These are phyloP conservation scores for Atlantisia rogersi DNA, from an alignment of 2,113 vertebrate genomes.

Conservation along the genomic window DNA sequence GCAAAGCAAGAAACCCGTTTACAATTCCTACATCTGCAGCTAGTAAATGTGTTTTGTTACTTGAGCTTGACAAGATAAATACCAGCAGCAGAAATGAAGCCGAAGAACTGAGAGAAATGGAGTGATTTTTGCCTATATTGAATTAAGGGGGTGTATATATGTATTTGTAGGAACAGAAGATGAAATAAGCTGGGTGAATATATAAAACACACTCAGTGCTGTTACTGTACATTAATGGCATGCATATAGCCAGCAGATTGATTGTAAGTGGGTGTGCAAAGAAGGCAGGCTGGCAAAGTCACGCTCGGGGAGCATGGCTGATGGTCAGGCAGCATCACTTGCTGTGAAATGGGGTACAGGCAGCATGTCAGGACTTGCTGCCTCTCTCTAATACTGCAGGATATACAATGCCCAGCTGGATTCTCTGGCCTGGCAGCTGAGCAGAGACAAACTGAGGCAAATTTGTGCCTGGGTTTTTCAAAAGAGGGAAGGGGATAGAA, in stretches of 20 bases:
- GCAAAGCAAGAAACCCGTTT: background rate
- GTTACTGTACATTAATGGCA: background rate
- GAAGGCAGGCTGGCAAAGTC: background rate
- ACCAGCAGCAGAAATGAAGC: background rate
- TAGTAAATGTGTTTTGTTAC: background rate
- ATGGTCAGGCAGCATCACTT: background rate
- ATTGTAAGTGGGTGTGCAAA: background rate
- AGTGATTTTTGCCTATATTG: background rate
- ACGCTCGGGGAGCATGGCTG: background rate
- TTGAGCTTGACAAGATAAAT: conserved; percentile 7
- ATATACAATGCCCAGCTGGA: background rate
- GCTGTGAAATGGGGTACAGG: background rate
- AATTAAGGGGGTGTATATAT: background rate
- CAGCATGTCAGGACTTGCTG: background rate
- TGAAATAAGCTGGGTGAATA: background rate
- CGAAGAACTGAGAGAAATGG: background rate
- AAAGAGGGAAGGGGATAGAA: background rate
- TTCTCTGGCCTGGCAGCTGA: background rate
- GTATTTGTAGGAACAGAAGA: background rate
- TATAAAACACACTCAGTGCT: background rate
- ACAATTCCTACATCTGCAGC: background rate
- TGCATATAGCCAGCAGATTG: background rate
- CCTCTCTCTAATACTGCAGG: background rate
- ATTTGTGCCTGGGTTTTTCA: background rate
- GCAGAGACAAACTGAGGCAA: background rate